Evolutionary conservation across 2,888 invertebrate genomes (phyloP), one percentile per base, ranked within the genome.

Genomic region (Erebia ligea): DNA sequence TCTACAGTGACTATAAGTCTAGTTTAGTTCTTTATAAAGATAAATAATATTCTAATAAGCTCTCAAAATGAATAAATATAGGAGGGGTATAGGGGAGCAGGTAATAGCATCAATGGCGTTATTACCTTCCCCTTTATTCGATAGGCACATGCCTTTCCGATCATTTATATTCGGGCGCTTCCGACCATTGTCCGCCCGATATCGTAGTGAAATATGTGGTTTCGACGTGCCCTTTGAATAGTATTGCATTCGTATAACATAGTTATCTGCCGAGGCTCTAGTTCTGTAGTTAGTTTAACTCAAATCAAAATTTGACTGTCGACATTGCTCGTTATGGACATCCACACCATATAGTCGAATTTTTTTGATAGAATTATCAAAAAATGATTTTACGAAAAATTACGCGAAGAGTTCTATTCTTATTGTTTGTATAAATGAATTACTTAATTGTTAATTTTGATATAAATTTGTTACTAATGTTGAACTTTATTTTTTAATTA

Each of bases 121-220:
- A 84, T 84, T 85, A 82, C 82, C 80, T 76, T 80, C 80, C 79
- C 85, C 85, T 86, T 84, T 88, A 87, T 86, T 87, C 87, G 89
- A 89, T 89, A 88, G 86, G 86, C 86, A 82, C 82, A 83, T 83
- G 84, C 85, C 86, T 89, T 90, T 87, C 90, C 90, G 89, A 87
- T 88, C 90, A 90, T 92, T 89, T 91, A 93, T 92, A 90, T 91
- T 89, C 92, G 83, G 84, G 82, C 80, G 87, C 87, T 90, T 92
- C 92, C 92, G 91, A 85, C 86, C 89, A 89, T 87, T 90, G 90
- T 90, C 85, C 87, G 83, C 78, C 82, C 85, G 92, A 87, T 92
- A 93, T 87, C 92, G 90, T 82, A 84, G 87, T 93, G 92, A 93
- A 92, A 92, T 93, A 93, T 87, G 86, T 90, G 90, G 92, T 91